These are phyloP conservation scores for Apamea crenata DNA, from an alignment of 2,888 invertebrate species.

Conservation along the genomic window DNA sequence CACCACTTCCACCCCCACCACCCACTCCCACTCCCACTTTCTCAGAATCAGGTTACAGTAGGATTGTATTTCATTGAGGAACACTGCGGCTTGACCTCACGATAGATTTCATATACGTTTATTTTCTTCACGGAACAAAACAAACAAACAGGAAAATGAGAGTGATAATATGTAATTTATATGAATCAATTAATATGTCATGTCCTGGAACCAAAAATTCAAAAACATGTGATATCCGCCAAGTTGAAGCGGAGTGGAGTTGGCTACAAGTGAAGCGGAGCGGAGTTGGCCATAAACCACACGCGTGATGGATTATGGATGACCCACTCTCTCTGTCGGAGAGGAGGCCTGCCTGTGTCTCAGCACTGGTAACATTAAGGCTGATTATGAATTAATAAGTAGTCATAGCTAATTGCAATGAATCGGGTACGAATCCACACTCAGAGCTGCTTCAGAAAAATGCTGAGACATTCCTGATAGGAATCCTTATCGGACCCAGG, in stretches of 20 bases:
- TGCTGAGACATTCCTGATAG: not conserved
- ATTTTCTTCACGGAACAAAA: not conserved
- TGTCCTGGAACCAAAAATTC: too few species aligned
- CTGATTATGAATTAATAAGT: not conserved
- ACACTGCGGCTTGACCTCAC: not conserved
- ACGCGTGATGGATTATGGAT: too few species aligned
- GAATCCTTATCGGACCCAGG: not conserved
- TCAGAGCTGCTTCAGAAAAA: not conserved
- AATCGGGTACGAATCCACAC: not conserved
- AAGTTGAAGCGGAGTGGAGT: too few species aligned
- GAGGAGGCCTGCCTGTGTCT: too few species aligned
- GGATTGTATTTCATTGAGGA: conserved; percentile 10
- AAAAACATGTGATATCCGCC: too few species aligned
- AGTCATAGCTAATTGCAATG: not conserved
- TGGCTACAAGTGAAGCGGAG: too few species aligned
- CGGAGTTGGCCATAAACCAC: too few species aligned
- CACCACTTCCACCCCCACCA: too few species aligned
- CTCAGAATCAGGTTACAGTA: conserved; percentile 11
- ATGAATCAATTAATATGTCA: too few species aligned
- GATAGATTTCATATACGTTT: not conserved
- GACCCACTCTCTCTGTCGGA: too few species aligned
- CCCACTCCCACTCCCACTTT: conserved; percentile 25
- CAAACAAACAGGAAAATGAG: not conserved
- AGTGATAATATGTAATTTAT: too few species aligned
- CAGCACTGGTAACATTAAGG: too few species aligned